Evolutionary conservation across 2,113 vertebrate species (phyloP), one percentile per base, ranked within the genome.

Genomic region (Chauna torquata): DNA sequence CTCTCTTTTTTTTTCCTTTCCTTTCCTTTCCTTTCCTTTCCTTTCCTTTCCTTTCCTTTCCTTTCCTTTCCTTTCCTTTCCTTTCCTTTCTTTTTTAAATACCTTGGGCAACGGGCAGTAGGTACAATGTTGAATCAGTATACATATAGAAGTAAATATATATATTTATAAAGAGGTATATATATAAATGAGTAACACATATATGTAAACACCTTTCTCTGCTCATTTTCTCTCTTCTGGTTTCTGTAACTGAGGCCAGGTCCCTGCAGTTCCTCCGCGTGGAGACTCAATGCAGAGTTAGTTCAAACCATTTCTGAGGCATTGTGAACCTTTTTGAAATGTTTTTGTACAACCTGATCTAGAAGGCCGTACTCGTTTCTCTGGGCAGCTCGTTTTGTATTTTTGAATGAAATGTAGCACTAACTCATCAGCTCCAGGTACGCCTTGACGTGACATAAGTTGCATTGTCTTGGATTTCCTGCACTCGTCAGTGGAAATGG

Each of bases 301-400:
- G 40, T 57, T 92, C 27, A n/a, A 84, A 66, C 15, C 50, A 12
- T 34, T 62, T 92, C 65, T 30, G 40, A 92, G 74, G 50, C 62
- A 11, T 75, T 36, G 87, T 79, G 83, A 77, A 19, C 40, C 10
- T 62, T 89, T 72, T 45, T 42, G 19, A 68, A 70, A 32, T 10
- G 22, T 42, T 95, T 94, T 94, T 76, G 5, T 54, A 62, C 27
- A 32, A 8, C 34, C 52, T 17, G 2, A 17, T 38, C 42, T n/a
- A n/a, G 50, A 71, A 68, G 71, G 15, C 47, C 36, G 69, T 27
- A 47, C 52, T 71, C 84, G 40, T 93, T 97, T 90, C 68, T 88
- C 87, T 68, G 93, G 68, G 83, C 62, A 74, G 76, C 54, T 96
- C 68, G 42, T 92, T 96, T 94, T 82, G 27, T 85, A 42, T 42